A percentile compares a stretch with the other conserved stretches of the same genome.
Conservation (phyloP, 2,888 invertebrate species). For the Ceraclea dissimilis region DNA sequence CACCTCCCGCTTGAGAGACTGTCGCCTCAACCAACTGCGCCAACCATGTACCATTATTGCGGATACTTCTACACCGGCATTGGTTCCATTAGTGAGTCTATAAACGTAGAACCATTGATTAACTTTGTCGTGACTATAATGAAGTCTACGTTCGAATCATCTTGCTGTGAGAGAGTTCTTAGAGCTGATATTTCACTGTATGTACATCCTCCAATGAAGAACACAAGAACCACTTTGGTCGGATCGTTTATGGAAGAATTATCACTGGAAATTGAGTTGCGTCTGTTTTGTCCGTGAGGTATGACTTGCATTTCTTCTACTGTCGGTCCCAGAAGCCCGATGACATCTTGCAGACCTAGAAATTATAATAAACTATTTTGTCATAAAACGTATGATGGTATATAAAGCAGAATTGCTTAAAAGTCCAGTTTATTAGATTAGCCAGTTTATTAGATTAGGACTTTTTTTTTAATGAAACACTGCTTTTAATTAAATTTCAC, state of each 20-base stretch:
- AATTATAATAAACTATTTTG: background rate
- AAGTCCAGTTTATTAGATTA: too few species aligned
- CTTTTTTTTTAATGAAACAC: too few species aligned
- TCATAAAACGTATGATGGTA: background rate
- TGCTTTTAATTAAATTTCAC: too few species aligned
- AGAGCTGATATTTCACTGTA: conserved; percentile 84
- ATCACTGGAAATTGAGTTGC: conserved; percentile 52
- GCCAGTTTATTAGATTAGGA: too few species aligned
- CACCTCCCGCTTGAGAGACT: too few species aligned
- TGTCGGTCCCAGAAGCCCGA: conserved; percentile 71
- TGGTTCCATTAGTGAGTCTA: conserved; percentile 64
- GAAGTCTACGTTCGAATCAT: conserved; percentile 80
- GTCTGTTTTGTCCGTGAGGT: conserved; percentile 49
- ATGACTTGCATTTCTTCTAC: conserved; percentile 58
- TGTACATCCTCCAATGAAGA: conserved; percentile 96
- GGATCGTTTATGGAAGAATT: conserved; percentile 50
- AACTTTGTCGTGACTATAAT: conserved; percentile 87
- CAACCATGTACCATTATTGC: too few species aligned
- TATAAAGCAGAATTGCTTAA: background rate
- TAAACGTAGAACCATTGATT: conserved; percentile 81
- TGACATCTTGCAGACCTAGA: conserved; percentile 69
- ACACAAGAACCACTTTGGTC: conserved; percentile 74
- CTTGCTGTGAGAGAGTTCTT: conserved; percentile 65
- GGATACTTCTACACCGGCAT: background rate
- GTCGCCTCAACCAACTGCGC: too few species aligned